phyloP scores from a whole-genome alignment of 2,797 vertebrate genomes.

The Myotis pilosus region DNA sequence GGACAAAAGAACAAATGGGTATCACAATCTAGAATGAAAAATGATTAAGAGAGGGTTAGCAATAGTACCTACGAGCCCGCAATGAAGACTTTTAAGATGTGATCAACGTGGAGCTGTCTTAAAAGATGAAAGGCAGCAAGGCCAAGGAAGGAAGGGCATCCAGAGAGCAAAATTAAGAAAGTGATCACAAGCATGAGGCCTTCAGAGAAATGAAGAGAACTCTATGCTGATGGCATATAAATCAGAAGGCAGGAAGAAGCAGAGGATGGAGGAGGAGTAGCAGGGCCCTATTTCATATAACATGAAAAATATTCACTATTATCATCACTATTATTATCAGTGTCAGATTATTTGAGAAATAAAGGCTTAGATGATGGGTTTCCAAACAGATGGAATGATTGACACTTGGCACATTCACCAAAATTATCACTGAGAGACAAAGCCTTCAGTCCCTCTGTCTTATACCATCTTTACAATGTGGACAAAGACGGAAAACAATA shows the following conservation, averaged over 20 bases:
- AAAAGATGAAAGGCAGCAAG: neutral
- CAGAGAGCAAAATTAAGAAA: neutral
- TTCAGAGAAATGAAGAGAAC: neutral
- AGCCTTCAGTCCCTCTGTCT: neutral
- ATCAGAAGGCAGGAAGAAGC: neutral
- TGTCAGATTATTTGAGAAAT: neutral
- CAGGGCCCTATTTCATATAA: neutral
- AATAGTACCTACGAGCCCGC: fast-evolving
- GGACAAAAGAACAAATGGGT: neutral
- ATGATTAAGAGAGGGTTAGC: neutral
- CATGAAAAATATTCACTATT: neutral
- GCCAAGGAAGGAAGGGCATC: fast-evolving
- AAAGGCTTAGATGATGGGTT: neutral
- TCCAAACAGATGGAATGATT: neutral
- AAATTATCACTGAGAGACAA: neutral
- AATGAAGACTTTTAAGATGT: neutral
- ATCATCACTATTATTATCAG: neutral
- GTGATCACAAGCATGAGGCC: neutral
- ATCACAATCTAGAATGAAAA: neutral
- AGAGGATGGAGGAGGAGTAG: too few relatives aligned
- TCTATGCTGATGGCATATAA: neutral
- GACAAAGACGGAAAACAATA: neutral
- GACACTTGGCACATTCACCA: neutral
- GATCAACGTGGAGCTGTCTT: neutral
- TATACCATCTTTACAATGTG: neutral